Evolutionary conservation across 2,797 vertebrate species (phyloP).

Genomic region (Eremophila alpestris): DNA sequence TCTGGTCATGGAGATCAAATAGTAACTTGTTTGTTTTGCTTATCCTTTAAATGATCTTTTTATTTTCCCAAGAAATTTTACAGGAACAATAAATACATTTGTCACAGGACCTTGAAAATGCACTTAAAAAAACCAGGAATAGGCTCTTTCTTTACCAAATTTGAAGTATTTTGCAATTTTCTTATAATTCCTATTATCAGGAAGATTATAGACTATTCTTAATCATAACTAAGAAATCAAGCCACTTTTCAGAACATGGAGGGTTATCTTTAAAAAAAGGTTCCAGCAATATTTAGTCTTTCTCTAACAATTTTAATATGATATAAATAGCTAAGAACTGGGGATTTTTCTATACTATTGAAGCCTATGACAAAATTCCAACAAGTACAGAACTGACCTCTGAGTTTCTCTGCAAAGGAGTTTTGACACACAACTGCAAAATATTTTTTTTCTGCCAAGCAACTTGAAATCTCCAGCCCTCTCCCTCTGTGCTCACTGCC

Average conservation of each 20-base stretch:
- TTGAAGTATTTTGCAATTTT: background rate
- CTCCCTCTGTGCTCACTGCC: background rate
- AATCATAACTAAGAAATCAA: background rate
- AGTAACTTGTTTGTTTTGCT: background rate
- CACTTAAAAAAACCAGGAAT: background rate
- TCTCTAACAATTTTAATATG: background rate
- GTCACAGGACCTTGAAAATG: background rate
- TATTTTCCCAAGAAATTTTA: background rate
- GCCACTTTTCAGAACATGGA: background rate
- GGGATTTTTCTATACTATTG: background rate
- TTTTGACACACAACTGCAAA: background rate
- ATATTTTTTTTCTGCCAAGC: background rate
- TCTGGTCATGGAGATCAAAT: background rate
- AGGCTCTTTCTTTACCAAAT: background rate
- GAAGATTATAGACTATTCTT: background rate
- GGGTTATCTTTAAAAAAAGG: background rate
- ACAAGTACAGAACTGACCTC: background rate
- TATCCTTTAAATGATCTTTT: background rate
- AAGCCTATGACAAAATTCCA: background rate
- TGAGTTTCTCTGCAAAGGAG: background rate
- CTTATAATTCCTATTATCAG: background rate
- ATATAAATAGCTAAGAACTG: background rate
- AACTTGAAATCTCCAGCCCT: background rate
- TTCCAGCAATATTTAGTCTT: background rate
- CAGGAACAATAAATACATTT: background rate